Base-by-base conservation (phyloP, 2,888 invertebrate genomes). In the Cepaea hortensis region DNA sequence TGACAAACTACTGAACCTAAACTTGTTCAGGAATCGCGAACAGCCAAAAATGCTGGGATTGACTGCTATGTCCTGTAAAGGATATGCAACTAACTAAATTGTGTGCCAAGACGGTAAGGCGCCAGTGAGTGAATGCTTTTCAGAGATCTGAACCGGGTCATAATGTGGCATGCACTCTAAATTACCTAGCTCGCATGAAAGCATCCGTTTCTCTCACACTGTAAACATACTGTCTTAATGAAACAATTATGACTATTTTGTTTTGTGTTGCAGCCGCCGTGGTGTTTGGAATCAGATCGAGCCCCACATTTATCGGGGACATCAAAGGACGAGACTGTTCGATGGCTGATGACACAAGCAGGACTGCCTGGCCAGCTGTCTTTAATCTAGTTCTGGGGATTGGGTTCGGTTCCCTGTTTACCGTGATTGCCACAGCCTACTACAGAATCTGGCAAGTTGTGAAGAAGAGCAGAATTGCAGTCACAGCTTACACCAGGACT, bases 381-480 rank as follows among this genome's bases (percentile, higher is more conserved):
- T 81, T 81, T 65, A 70, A 81, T 62, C 20, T 48, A 65, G 6
- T 73, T 48, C 73, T 85, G 18, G 61, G 46, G 11, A 48, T 48
- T 9, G 85, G 81, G 20, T 85, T 85, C 62, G 4, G 23, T 11
- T 7, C n/a, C n/a, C 81, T 85, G 6, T 20, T 73, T 13, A 9
- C 48, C 11, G 46, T 73, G 20, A 80, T 61, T 0, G n/a, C n/a
- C 11, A n/a, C 81, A 48, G 55, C 72, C 48, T 85, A 85, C 65
- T 80, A 80, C 80, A 70, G 65, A 20, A 85, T 85, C n/a, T 85
- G 85, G 85, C 62, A 65, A 11, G 55, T 81, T 13, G 81, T 85
- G 15, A 75, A 50, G 35, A 48, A 46, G 15, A 85, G 81, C 48
- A 61, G 81, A 61, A 75, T 48, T 4, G 75, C 81, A 3, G 81